These are phyloP conservation scores for Nothocercus nigrocapillus DNA, from an alignment of 2,113 vertebrate genomes.

Conservation along the genomic window DNA sequence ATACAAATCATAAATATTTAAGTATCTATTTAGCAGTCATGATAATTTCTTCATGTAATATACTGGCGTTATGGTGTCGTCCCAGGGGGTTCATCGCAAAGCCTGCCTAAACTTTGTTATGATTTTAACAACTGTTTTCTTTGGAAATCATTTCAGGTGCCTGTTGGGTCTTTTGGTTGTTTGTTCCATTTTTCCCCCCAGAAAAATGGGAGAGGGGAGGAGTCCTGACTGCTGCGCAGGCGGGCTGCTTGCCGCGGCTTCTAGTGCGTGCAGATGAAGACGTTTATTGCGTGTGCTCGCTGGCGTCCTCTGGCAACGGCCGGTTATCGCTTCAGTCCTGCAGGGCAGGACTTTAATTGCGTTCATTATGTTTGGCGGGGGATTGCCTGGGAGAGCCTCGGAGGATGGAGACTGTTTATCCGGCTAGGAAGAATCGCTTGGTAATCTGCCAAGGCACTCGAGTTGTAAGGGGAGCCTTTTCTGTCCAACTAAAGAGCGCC, in stretches of 20 bases:
- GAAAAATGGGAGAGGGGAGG: neutral
- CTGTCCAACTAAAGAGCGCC: slow-evolving; percentile 36
- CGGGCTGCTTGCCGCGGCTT: neutral
- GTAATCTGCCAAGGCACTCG: slow-evolving; percentile 59
- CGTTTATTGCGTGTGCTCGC: neutral
- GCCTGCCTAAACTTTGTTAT: neutral
- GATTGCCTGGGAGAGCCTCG: slow-evolving; percentile 46
- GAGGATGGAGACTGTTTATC: slow-evolving; percentile 67
- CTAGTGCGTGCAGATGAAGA: slow-evolving; percentile 11
- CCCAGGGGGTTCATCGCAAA: slow-evolving; percentile 27
- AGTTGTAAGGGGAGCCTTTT: slow-evolving; percentile 46
- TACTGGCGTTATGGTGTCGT: slow-evolving; percentile 37
- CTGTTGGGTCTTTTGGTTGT: neutral
- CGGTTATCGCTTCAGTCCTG: slow-evolving; percentile 45
- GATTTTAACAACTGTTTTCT: neutral
- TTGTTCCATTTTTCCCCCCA: neutral
- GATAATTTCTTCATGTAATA: slow-evolving; percentile 26
- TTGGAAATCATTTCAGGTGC: neutral
- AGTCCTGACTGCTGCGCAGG: neutral
- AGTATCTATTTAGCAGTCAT: neutral
- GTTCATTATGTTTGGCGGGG: slow-evolving; percentile 46
- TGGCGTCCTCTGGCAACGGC: neutral
- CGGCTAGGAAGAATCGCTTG: slow-evolving; percentile 58
- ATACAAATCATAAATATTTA: slow-evolving; percentile 22
- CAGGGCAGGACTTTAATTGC: slow-evolving; percentile 65